Evolutionary conservation across 2,888 invertebrate genomes (phyloP).

Genomic region (Papilio protenor): DNA sequence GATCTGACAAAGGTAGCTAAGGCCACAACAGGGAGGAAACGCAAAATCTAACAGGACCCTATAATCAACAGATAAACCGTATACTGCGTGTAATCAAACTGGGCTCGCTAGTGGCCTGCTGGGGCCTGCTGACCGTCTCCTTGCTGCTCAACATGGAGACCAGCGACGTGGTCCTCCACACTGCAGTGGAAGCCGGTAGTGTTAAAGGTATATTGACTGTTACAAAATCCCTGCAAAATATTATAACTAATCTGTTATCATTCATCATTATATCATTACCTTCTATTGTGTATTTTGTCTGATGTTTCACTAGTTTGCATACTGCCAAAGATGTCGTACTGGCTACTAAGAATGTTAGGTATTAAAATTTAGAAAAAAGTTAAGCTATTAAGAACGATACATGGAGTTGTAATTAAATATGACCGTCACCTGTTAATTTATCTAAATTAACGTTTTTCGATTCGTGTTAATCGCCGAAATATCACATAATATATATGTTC

Average conservation of each 20-base stretch:
- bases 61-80: slow-evolving; percentile 55
- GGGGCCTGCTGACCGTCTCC: slow-evolving; percentile 87
- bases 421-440: no score
- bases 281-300: no score
- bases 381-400: no score
- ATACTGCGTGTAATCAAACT: slow-evolving; percentile 64
- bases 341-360: neutral
- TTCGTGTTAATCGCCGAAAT: no score
- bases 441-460: no score
- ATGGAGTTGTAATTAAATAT: no score
- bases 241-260: neutral
- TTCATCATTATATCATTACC: no score
- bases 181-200: slow-evolving; percentile 83
- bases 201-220: slow-evolving; percentile 70
- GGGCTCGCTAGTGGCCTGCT: slow-evolving; percentile 81
- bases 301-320: neutral
- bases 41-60: neutral
- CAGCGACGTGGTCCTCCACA: slow-evolving; percentile 85
- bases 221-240: neutral
- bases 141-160: slow-evolving; percentile 88
- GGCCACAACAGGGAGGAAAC: neutral
- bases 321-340: neutral
- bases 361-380: no score
- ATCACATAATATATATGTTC: no score
- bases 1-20: neutral